Conservation (phyloP, 2,797 vertebrate genomes). For the Hephaestus fuliginosus region DNA sequence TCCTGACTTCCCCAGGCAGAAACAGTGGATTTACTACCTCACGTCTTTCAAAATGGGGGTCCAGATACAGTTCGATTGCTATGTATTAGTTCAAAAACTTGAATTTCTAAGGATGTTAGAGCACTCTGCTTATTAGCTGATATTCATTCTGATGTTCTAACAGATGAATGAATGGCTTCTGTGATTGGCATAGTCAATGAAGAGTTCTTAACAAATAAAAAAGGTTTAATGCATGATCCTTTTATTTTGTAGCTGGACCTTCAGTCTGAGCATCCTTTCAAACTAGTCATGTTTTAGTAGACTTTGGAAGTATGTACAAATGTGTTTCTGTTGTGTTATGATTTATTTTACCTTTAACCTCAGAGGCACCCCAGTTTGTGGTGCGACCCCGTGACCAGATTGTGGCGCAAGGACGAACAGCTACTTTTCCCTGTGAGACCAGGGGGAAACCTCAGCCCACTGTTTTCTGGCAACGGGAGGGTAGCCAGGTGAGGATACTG, state of each 20-base stretch:
- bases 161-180: constrained; percentile 62
- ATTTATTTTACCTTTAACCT: constrained; percentile 73
- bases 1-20: constrained; percentile 41
- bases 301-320: constrained; percentile 2
- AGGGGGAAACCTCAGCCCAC: constrained; percentile 98
- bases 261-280: constrained; percentile 6
- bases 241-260: constrained; percentile 42
- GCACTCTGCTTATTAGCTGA: constrained; percentile 25
- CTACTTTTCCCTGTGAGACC: constrained; percentile 97
- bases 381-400: constrained; percentile 98
- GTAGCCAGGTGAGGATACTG: constrained; percentile 92
- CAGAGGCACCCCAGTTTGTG: constrained; percentile 97
- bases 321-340: constrained; percentile 52
- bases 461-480: constrained; percentile 99
- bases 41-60: constrained; percentile 38
- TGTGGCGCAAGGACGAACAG: constrained; percentile 94
- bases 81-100: constrained; percentile 35
- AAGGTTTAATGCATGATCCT: constrained; percentile 70
- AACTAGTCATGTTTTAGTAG: constrained; percentile 1
- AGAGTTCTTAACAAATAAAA: constrained; percentile 16
- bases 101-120: constrained; percentile 7
- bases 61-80: constrained; percentile 41
- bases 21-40: constrained; percentile 37
- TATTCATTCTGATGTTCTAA: constrained; percentile 54
- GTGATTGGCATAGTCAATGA: constrained; percentile 41